Evolutionary conservation across 1,140 invertebrate genomes (phyloP).

Genomic region (Sipha flava): DNA sequence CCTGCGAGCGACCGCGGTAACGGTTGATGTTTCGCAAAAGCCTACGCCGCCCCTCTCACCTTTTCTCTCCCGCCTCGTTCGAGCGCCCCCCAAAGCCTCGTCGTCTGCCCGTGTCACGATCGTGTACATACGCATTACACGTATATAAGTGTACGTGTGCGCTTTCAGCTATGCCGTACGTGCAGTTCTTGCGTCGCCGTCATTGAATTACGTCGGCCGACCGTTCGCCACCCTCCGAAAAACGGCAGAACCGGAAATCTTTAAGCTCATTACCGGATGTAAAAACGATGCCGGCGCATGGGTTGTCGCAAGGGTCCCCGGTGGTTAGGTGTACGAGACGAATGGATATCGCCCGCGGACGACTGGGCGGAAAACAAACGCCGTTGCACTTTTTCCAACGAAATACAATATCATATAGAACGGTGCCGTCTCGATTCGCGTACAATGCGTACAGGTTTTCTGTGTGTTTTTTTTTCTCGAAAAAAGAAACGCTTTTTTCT

Average conservation of each 20-base stretch:
- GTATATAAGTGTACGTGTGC: background rate
- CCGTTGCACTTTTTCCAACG: too few relatives aligned
- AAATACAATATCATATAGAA: too few relatives aligned
- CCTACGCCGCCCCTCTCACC: background rate
- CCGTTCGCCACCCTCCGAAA: background rate
- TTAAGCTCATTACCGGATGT: conserved; percentile 26
- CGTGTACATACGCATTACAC: background rate
- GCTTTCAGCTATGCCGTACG: too few relatives aligned
- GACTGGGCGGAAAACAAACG: too few relatives aligned
- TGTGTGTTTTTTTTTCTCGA: too few relatives aligned
- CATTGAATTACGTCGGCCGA: background rate
- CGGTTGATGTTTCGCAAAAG: background rate
- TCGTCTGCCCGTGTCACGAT: background rate
- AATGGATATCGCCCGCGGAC: too few relatives aligned
- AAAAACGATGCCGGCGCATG: background rate
- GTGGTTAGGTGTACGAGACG: too few relatives aligned
- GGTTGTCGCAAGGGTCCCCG: background rate
- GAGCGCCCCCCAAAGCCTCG: background rate
- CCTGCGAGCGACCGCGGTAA: background rate
- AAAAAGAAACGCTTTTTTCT: too few relatives aligned
- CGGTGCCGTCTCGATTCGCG: too few relatives aligned
- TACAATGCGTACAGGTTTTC: too few relatives aligned
- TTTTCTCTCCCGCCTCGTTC: too few relatives aligned
- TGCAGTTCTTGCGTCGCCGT: background rate
- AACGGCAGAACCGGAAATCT: background rate